Evolutionary conservation across 2,888 invertebrate genomes (phyloP).

Genomic region (Shargacucullia verbasci): DNA sequence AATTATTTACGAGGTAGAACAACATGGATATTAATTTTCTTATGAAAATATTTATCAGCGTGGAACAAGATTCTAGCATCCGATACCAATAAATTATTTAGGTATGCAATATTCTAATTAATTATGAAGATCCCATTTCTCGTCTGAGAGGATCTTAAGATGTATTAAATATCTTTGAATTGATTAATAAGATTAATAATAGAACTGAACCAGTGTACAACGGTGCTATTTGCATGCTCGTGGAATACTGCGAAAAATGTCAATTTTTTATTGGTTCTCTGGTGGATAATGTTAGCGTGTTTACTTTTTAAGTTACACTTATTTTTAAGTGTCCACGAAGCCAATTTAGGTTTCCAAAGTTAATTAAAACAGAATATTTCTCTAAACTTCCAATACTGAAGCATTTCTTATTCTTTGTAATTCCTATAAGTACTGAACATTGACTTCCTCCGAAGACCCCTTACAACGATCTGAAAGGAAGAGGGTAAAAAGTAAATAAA

Average conservation of each 20-base stretch:
- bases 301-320: too few relatives aligned
- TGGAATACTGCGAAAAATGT: background rate
- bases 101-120: constrained; percentile 35
- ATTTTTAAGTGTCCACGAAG: too few relatives aligned
- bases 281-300: too few relatives aligned
- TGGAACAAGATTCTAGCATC: constrained; percentile 5
- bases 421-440: too few relatives aligned
- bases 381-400: too few relatives aligned
- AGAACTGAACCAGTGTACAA: constrained; percentile 15
- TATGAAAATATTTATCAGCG: constrained; percentile 9
- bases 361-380: too few relatives aligned
- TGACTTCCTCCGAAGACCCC: background rate
- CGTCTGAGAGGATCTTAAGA: constrained; percentile 4
- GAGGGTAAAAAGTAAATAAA: constrained; percentile 10
- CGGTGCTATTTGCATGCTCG: background rate
- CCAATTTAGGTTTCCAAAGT: too few relatives aligned
- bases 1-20: background rate
- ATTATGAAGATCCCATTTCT: constrained; percentile 34
- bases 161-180: constrained; percentile 28
- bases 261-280: background rate
- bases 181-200: constrained; percentile 11
- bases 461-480: constrained; percentile 1
- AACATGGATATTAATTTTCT: background rate
- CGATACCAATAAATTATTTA: constrained; percentile 30
- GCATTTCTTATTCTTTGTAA: too few relatives aligned